phyloP scores from a whole-genome alignment of 1,140 invertebrate species.

The Lysiphlebus fabarum region DNA sequence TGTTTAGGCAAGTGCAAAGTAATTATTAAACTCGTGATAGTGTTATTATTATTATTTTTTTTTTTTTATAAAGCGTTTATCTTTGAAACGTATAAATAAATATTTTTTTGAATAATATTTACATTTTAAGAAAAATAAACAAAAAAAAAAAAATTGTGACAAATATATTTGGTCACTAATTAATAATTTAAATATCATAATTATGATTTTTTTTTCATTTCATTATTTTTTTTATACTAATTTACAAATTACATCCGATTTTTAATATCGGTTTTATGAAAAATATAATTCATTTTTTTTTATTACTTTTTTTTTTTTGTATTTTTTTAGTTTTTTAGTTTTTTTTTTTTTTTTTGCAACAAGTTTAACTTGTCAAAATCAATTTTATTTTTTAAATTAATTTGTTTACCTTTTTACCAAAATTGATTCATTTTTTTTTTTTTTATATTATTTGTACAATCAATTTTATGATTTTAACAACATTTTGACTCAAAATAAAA shows the following conservation, averaged over 20 bases:
- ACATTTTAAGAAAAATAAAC: slow-evolving; percentile 23
- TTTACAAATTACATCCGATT: slow-evolving; percentile 40
- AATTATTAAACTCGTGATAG: slow-evolving; percentile 24
- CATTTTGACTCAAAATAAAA: slow-evolving; percentile 33
- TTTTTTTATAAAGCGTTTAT: too few relatives aligned
- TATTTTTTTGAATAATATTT: slow-evolving; percentile 34
- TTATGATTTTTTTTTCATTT: slow-evolving; percentile 25
- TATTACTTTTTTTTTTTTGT: slow-evolving; percentile 44
- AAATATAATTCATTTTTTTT: slow-evolving; percentile 51
- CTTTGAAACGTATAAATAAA: slow-evolving; percentile 24
- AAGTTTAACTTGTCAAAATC: slow-evolving; percentile 33
- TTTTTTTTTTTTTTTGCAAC: slow-evolving; percentile 47
- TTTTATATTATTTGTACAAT: slow-evolving; percentile 41
- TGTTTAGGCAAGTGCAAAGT: slow-evolving; percentile 24
- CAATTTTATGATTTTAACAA: slow-evolving; percentile 34
- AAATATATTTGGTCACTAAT: slow-evolving; percentile 10
- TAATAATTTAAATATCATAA: slow-evolving; percentile 42
- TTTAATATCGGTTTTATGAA: slow-evolving; percentile 52
- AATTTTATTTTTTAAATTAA: slow-evolving; percentile 20
- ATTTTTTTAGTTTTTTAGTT: slow-evolving; percentile 30
- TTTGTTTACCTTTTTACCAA: not conserved
- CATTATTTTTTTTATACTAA: slow-evolving; percentile 37
- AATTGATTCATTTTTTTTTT: not conserved
- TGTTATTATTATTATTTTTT: slow-evolving; percentile 16
- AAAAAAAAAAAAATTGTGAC: slow-evolving; percentile 30